These are phyloP conservation scores for Thunnus maccoyii DNA, from an alignment of 2,113 vertebrate species.

Conservation along the genomic window DNA sequence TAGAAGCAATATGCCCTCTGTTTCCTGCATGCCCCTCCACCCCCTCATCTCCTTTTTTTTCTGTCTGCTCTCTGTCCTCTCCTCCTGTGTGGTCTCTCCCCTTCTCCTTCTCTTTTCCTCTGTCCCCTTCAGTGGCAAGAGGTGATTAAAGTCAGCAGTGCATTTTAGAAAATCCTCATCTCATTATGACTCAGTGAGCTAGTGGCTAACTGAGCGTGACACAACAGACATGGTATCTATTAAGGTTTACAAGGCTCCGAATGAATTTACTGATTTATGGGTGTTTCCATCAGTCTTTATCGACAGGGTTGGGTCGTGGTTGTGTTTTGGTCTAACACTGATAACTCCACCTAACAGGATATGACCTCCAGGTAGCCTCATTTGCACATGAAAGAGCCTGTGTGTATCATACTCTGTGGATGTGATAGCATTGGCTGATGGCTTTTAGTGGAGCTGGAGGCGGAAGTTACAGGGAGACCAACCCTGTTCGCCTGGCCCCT, in stretches of 20 bases:
- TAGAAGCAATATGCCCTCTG: constrained; percentile 63
- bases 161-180: constrained; percentile 55
- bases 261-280: constrained; percentile 22
- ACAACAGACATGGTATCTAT: constrained; percentile 37
- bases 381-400: constrained; percentile 47
- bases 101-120: constrained; percentile 11
- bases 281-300: constrained; percentile 38
- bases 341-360: constrained; percentile 49
- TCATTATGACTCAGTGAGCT: constrained; percentile 31
- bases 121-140: constrained; percentile 14
- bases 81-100: constrained; percentile 71
- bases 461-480: constrained; percentile 63
- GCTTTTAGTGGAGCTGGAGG: constrained; percentile 49
- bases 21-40: constrained; percentile 69
- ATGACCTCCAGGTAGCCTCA: constrained; percentile 40
- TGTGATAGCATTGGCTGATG: constrained; percentile 22
- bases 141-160: constrained; percentile 48
- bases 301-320: constrained; percentile 11
- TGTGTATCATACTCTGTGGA: constrained; percentile 22
- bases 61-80: constrained; percentile 35
- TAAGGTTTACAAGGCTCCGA: constrained; percentile 58
- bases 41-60: constrained; percentile 45
- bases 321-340: constrained; percentile 29
- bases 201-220: constrained; percentile 31
- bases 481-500: constrained; percentile 59